Conservation (phyloP, 2,888 invertebrate genomes). For the Mythimna pallens region DNA sequence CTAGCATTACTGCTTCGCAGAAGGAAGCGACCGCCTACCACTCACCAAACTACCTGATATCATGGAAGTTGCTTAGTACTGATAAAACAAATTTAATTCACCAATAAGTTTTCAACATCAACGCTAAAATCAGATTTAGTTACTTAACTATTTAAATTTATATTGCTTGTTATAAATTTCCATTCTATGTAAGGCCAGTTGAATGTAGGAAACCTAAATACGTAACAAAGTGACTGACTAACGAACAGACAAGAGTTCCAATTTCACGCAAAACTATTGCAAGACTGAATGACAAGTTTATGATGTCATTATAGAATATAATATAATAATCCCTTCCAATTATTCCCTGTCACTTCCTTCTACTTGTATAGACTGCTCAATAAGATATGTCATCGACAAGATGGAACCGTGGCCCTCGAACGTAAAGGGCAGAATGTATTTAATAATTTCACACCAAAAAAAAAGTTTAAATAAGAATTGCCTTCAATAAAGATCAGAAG, state of each 20-base stretch:
- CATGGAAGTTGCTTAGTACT: neutral
- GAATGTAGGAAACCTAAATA: constrained; percentile 39
- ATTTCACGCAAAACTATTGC: constrained; percentile 45
- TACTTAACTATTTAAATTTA: neutral
- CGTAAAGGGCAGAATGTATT: too few relatives aligned
- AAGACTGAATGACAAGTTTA: constrained; percentile 11
- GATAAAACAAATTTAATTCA: neutral
- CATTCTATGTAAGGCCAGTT: constrained; percentile 7
- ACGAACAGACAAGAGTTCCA: constrained; percentile 32
- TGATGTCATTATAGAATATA: constrained; percentile 27
- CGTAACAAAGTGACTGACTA: constrained; percentile 49
- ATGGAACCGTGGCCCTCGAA: neutral
- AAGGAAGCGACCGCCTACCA: too few relatives aligned
- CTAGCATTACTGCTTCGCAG: too few relatives aligned
- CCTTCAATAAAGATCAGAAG: too few relatives aligned
- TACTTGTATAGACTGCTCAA: neutral
- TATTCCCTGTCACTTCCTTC: neutral
- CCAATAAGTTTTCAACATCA: constrained; percentile 6
- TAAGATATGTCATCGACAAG: neutral
- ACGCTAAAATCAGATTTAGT: constrained; percentile 1
- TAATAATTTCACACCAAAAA: too few relatives aligned
- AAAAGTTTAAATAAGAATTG: too few relatives aligned
- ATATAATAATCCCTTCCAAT: neutral
- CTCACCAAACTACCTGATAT: neutral
- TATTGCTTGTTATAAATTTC: constrained; percentile 3